These are phyloP conservation scores for Argynnis bischoffii DNA, from an alignment of 2,888 invertebrate species.

Conservation along the genomic window DNA sequence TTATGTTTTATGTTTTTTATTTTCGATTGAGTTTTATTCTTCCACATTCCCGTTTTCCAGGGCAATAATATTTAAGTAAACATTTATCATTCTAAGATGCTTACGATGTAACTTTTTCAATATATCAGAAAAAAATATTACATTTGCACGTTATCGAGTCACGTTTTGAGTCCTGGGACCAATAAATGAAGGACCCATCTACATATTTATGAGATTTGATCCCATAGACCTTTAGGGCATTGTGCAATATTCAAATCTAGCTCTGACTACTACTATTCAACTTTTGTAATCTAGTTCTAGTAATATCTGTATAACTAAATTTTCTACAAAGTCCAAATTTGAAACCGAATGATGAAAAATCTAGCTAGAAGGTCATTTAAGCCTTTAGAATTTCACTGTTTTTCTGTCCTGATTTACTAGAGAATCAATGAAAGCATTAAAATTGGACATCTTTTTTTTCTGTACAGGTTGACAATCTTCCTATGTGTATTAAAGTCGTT, in stretches of 20 bases:
- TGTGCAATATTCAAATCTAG: neutral
- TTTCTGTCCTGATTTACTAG: too few relatives aligned
- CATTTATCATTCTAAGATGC: constrained; percentile 5
- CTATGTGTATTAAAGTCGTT: too few relatives aligned
- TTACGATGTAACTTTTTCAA: constrained; percentile 17
- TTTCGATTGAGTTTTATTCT: too few relatives aligned
- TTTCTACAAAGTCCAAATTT: too few relatives aligned
- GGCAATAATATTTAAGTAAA: neutral
- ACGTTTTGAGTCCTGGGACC: constrained; percentile 24
- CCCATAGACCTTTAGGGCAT: constrained; percentile 4
- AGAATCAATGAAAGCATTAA: too few relatives aligned
- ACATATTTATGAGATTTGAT: constrained; percentile 27
- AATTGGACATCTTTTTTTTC: too few relatives aligned
- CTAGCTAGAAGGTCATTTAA: too few relatives aligned
- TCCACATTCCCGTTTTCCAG: too few relatives aligned
- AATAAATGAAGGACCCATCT: constrained; percentile 17
- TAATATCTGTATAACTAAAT: neutral
- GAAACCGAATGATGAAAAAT: too few relatives aligned
- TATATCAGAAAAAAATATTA: constrained; percentile 26
- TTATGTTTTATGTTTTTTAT: too few relatives aligned
- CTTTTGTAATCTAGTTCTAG: neutral
- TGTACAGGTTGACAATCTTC: too few relatives aligned
- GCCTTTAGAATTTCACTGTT: too few relatives aligned
- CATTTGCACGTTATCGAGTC: constrained; percentile 16
- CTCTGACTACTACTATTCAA: neutral